Evolutionary conservation across 1,140 invertebrate species (phyloP), one percentile per base, ranked within the genome.

Genomic region (Brachionus paranguensis): DNA sequence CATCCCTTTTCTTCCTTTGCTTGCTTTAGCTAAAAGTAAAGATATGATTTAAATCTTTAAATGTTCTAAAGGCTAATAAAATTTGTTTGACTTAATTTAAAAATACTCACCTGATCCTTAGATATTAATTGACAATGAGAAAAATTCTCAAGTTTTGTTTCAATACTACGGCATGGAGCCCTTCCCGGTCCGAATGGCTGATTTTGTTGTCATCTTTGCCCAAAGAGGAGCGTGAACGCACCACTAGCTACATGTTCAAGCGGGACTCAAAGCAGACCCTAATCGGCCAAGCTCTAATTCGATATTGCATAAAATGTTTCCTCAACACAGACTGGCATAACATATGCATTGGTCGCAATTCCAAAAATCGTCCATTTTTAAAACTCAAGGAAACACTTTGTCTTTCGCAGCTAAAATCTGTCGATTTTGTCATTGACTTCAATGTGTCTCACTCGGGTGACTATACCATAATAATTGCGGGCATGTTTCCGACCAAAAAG

Each of bases 391-490:
- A 76, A 76, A 76, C 72, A 11, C 27, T 76, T 8, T 76, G 72
- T 50, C 45, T 76, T 10, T 41, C 60, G 37, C 5, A n/a, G 84
- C 87, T 24, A 83, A 86, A 55, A 7, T 20, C 14, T 20, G 33
- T 50, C 11, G 83, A 53, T 55, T 12, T 53, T 24, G 41, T 55
- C 10, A 87, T 91, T 84, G 91, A 91, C 86, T 97, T 98, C 87
- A 98, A 97, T 91, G 92, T 97, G 1, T 96, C 95, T 1, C 96
- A 98, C 90, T 94, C 97, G 86, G 96, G 95, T 12, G 91, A 93
- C 85, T 95, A 92, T 88, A 93, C 93, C 27, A 94, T 97, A 10
- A 89, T 97, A 55, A 95, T 93, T 37, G 47, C 45, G 7, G 43
- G 27, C 41, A 41, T 70, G 12, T 68, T 50, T 17, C 64, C 60